Evolutionary conservation across 2,888 invertebrate species (phyloP).

Genomic region (Coenonympha glycerion): DNA sequence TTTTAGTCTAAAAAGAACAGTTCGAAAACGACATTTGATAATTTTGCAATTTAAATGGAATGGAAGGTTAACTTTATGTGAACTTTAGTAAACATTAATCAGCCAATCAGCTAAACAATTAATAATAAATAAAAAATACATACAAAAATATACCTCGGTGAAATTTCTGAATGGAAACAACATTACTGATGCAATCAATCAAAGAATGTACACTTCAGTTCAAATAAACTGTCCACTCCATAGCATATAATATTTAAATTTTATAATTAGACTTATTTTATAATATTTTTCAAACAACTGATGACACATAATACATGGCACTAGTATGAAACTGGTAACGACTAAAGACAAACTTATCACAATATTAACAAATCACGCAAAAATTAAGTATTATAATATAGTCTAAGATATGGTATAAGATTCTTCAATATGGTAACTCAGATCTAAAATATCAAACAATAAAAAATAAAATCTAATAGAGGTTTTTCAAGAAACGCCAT

Average conservation of each 20-base stretch:
- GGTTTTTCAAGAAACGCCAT: too few species aligned
- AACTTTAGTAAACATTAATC: too few species aligned
- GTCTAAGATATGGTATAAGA: not conserved
- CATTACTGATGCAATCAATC: too few species aligned
- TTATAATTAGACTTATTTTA: not conserved
- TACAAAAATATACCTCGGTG: too few species aligned
- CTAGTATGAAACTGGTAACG: slow-evolving; percentile 13
- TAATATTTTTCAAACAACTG: not conserved
- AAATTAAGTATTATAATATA: slow-evolving; percentile 12
- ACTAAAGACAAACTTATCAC: slow-evolving; percentile 21
- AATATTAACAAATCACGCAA: slow-evolving; percentile 28
- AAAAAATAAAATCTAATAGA: too few species aligned
- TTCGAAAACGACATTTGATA: too few species aligned
- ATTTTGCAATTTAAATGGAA: too few species aligned
- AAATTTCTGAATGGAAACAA: too few species aligned
- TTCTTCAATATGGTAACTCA: not conserved
- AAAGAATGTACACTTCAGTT: not conserved
- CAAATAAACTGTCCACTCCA: not conserved
- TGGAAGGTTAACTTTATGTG: too few species aligned
- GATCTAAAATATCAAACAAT: not conserved
- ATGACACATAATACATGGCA: slow-evolving; percentile 17
- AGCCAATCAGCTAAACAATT: too few species aligned
- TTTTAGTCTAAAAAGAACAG: too few species aligned
- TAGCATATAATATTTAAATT: not conserved
- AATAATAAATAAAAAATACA: too few species aligned